Evolutionary conservation across 2,113 vertebrate species (phyloP).

Genomic region (Datnioides undecimradiatus): DNA sequence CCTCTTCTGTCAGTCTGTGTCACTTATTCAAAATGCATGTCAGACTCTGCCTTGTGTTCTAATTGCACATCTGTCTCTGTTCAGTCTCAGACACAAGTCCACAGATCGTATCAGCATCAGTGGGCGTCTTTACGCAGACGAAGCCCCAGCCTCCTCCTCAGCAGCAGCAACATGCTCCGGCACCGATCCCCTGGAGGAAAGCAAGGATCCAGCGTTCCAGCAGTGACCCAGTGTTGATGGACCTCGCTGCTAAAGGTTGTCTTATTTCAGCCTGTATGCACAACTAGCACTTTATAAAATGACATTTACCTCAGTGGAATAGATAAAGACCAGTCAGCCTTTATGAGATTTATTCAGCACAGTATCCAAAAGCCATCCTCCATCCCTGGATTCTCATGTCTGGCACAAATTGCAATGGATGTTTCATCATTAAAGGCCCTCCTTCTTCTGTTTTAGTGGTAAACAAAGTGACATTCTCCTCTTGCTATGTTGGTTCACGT

Average conservation of each 20-base stretch:
- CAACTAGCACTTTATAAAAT: neutral
- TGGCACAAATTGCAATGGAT: too few species aligned
- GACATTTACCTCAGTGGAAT: neutral
- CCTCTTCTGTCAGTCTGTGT: neutral
- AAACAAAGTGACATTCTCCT: too few species aligned
- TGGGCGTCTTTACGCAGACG: neutral
- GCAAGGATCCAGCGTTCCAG: constrained; percentile 73
- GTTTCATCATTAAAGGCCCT: too few species aligned
- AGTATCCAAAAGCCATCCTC: neutral
- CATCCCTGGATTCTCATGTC: too few species aligned
- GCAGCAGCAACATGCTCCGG: neutral
- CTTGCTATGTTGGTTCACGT: too few species aligned
- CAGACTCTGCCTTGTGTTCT: neutral
- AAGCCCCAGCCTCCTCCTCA: neutral
- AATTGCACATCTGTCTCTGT: neutral
- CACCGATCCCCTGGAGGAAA: neutral
- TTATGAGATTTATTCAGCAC: neutral
- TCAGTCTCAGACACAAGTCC: neutral
- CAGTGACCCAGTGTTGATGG: constrained; percentile 85
- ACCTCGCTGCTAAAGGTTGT: constrained; percentile 82
- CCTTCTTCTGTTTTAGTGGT: too few species aligned
- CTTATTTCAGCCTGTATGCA: neutral
- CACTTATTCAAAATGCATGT: neutral
- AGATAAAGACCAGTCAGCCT: neutral
- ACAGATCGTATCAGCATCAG: neutral